These are phyloP conservation scores for Stomatorhinus walkeri DNA, from an alignment of 2,797 vertebrate species.

Conservation along the genomic window DNA sequence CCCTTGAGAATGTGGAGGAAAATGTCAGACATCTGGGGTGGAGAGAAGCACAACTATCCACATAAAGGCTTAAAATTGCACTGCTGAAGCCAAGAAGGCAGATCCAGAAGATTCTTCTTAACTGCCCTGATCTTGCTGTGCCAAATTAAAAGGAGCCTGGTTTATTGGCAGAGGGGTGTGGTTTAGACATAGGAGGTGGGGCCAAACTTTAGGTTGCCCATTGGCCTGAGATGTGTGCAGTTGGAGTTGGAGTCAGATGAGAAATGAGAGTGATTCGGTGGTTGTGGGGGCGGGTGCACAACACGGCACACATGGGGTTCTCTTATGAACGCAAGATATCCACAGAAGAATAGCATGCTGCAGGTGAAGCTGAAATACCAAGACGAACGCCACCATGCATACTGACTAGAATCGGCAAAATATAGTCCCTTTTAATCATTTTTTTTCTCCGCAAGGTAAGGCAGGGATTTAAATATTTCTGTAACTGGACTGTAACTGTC, in stretches of 20 bases:
- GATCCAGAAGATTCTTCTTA: constrained; percentile 46
- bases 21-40: background rate
- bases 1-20: constrained; percentile 15
- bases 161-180: constrained; percentile 14
- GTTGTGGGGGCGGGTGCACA: constrained; percentile 35
- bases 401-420: constrained; percentile 85
- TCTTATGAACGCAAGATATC: constrained; percentile 69
- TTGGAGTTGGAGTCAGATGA: background rate
- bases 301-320: constrained; percentile 65
- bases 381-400: constrained; percentile 74
- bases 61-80: constrained; percentile 46
- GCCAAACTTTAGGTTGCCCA: constrained; percentile 3
- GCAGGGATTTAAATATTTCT: constrained; percentile 80
- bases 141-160: constrained; percentile 40
- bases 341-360: constrained; percentile 88
- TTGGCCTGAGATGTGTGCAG: constrained; percentile 19
- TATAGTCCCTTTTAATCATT: constrained; percentile 57
- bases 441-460: constrained; percentile 67
- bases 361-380: constrained; percentile 74
- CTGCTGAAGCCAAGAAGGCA: constrained; percentile 37
- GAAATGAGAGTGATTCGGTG: background rate
- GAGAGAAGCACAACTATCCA: constrained; percentile 4
- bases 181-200: background rate
- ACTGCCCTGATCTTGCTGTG: constrained; percentile 29
- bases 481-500: constrained; percentile 64